A percentile compares a stretch with the other conserved stretches of the same genome.
Conservation (phyloP, 2,113 vertebrate genomes). For the Dasyprocta punctata region DNA sequence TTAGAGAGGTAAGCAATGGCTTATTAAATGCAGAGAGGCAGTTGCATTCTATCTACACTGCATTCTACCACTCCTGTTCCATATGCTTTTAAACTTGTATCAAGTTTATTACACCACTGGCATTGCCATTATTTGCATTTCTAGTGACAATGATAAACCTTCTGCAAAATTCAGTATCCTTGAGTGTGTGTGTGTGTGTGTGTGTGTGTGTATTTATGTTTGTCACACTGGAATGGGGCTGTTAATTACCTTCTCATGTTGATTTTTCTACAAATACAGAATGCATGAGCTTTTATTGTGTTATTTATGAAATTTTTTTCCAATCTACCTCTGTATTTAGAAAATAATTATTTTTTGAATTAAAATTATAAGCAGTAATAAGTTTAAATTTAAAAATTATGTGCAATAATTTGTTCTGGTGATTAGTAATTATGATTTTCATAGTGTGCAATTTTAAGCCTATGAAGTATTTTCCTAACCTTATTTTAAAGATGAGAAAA, state of each 20-base stretch:
- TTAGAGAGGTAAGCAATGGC: not conserved
- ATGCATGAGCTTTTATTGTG: not conserved
- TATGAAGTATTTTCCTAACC: not conserved
- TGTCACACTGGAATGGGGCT: not conserved
- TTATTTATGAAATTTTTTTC: not conserved
- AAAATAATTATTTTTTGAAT: not conserved
- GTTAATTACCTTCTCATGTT: not conserved
- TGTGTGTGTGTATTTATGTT: not conserved
- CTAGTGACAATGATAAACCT: not conserved
- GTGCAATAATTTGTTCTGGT: not conserved
- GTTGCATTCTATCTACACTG: not conserved
- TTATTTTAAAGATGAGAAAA: not conserved
- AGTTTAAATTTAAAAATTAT: constrained; percentile 7
- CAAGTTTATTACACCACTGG: not conserved
- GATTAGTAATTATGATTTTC: not conserved
- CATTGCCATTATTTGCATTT: not conserved
- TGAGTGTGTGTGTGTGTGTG: not conserved
- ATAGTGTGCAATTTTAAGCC: not conserved
- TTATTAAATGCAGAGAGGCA: not conserved
- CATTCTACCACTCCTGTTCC: not conserved
- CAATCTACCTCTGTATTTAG: not conserved
- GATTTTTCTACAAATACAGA: not conserved
- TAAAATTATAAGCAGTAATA: not conserved
- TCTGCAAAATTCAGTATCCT: not conserved
- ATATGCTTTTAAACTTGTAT: not conserved